These are phyloP conservation scores for Pachyseris speciosa DNA, from an alignment of 64 coral and sea anemone species.

Conservation along the genomic window DNA sequence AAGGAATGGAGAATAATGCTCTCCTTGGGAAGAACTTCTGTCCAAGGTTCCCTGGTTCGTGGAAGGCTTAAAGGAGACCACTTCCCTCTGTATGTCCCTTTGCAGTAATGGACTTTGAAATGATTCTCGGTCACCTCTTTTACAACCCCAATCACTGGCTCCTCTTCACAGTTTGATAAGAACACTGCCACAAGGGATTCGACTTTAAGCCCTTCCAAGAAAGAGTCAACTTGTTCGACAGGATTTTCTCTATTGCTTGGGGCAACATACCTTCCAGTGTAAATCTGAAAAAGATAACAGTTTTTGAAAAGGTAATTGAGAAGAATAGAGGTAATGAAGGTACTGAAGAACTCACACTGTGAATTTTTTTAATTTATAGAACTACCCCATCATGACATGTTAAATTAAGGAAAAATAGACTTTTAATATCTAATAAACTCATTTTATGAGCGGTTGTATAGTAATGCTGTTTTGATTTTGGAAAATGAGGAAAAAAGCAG, in stretches of 20 bases:
- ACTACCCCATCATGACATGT: not conserved
- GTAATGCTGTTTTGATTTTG: not conserved
- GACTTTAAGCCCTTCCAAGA: not conserved
- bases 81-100: slow-evolving; percentile 4
- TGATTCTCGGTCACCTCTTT: not conserved
- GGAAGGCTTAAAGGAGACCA: not conserved
- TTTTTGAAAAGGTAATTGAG: not conserved
- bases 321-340: not conserved
- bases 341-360: not conserved
- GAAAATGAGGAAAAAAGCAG: no score
- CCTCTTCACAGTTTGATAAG: slow-evolving; percentile 14
- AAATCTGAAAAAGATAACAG: slow-evolving; percentile 33
- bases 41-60: not conserved
- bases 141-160: slow-evolving; percentile 2
- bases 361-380: slow-evolving; percentile 2
- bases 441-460: not conserved
- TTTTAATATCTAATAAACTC: not conserved
- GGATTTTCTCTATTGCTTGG: slow-evolving; percentile 28
- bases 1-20: not conserved
- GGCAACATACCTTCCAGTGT: slow-evolving; percentile 44
- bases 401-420: not conserved
- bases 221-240: not conserved
- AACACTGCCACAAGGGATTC: not conserved
- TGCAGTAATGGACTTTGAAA: slow-evolving; percentile 17
- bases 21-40: not conserved